Percentiles rank a stretch among this genome's conserved stretches.
Conservation (phyloP, 2,113 vertebrate genomes). For the Mus musculus region DNA sequence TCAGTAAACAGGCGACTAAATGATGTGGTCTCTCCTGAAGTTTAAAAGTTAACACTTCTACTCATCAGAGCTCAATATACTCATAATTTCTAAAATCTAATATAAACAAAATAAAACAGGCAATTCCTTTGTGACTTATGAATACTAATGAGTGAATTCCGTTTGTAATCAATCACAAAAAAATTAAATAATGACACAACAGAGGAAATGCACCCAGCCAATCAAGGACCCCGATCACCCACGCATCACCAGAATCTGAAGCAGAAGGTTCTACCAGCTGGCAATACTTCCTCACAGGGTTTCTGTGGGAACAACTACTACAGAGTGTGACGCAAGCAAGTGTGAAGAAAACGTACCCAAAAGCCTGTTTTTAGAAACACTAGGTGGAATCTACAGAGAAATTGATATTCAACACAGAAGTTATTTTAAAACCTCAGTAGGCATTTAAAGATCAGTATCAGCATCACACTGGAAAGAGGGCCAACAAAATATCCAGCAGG, state of each 20-base stretch:
- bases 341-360: conserved; percentile 21
- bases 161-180: conserved; percentile 18
- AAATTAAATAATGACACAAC: conserved; percentile 51
- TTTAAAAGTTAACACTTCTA: conserved; percentile 40
- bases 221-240: not conserved
- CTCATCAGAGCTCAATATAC: conserved; percentile 31
- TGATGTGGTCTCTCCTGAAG: not conserved
- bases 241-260: conserved; percentile 17
- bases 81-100: conserved; percentile 57
- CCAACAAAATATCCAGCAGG: conserved; percentile 52
- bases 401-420: conserved; percentile 6
- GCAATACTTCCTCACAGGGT: conserved; percentile 19
- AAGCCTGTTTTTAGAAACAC: conserved; percentile 51
- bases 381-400: conserved; percentile 15
- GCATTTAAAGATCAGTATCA: conserved; percentile 5
- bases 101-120: conserved; percentile 33
- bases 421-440: conserved; percentile 53
- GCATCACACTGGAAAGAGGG: conserved; percentile 42
- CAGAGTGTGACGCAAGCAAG: not conserved
- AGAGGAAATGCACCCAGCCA: not conserved
- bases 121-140: conserved; percentile 54
- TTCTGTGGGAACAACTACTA: conserved; percentile 56
- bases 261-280: not conserved
- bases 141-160: conserved; percentile 42
- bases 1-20: conserved; percentile 19